A percentile compares a stretch with the other conserved stretches of the same genome.
Conservation (phyloP, 2,113 vertebrate species). For the Natator depressus region DNA sequence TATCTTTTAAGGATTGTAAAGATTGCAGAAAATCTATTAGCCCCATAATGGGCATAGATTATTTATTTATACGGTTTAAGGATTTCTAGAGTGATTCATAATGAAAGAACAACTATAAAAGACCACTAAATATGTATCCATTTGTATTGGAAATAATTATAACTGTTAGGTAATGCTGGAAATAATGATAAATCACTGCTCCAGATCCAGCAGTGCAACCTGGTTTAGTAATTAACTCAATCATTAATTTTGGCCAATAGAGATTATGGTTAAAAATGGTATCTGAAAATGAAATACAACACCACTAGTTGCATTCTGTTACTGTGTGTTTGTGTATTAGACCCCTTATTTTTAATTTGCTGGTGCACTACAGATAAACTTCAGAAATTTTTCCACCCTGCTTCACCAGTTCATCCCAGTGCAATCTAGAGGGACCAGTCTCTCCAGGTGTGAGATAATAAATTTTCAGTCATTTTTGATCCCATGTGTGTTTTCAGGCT, state of each 20-base stretch:
- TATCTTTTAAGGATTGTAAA: not conserved
- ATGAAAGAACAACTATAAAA: not conserved
- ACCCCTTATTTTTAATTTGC: not conserved
- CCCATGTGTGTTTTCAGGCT: not conserved
- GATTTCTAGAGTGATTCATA: not conserved
- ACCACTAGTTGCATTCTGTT: not conserved
- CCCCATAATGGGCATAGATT: not conserved
- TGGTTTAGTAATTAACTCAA: constrained; percentile 23
- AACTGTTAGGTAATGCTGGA: constrained; percentile 19
- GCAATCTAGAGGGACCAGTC: not conserved
- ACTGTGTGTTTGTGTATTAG: not conserved
- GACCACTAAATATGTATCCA: not conserved
- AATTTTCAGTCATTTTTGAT: constrained; percentile 22
- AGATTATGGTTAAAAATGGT: not conserved
- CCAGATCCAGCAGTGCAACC: not conserved
- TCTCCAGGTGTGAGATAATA: not conserved
- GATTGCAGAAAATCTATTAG: not conserved
- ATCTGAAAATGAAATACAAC: not conserved
- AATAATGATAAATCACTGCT: not conserved
- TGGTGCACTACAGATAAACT: not conserved
- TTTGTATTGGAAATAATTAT: constrained; percentile 33
- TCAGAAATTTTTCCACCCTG: not conserved
- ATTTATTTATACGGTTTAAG: not conserved
- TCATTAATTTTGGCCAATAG: not conserved
- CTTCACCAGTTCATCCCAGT: not conserved